These are phyloP conservation scores for Plecotus auritus DNA, from an alignment of 2,113 vertebrate genomes.

Conservation along the genomic window DNA sequence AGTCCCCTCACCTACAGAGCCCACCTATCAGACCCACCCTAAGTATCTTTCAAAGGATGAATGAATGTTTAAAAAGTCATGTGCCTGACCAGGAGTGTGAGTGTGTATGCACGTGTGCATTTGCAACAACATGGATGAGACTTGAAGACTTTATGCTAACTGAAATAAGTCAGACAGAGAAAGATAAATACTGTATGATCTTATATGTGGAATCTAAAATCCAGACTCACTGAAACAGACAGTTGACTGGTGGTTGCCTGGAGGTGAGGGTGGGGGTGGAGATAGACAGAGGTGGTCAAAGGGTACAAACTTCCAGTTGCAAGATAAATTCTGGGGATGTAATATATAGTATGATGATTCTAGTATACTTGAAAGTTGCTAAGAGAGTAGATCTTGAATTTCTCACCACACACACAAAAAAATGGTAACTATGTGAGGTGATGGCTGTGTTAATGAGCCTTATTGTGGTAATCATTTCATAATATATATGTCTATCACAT, in stretches of 20 bases:
- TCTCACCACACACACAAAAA: not conserved
- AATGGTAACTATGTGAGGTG: not conserved
- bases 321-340: not conserved
- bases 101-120: not conserved
- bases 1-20: not conserved
- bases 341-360: not conserved
- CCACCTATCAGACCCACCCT: not conserved
- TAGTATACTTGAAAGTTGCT: not conserved
- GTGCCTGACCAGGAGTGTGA: too few species aligned
- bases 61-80: not conserved
- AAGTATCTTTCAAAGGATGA: not conserved
- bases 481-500: not conserved
- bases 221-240: not conserved
- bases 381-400: not conserved
- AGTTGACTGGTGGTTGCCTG: not conserved
- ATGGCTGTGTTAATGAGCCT: not conserved
- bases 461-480: not conserved
- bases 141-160: not conserved
- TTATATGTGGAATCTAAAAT: not conserved
- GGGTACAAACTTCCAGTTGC: not conserved
- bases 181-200: not conserved
- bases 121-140: not conserved
- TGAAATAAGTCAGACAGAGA: not conserved
- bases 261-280: not conserved
- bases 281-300: not conserved